Conservation (phyloP, 2,797 vertebrate genomes). For the Picus viridis region DNA sequence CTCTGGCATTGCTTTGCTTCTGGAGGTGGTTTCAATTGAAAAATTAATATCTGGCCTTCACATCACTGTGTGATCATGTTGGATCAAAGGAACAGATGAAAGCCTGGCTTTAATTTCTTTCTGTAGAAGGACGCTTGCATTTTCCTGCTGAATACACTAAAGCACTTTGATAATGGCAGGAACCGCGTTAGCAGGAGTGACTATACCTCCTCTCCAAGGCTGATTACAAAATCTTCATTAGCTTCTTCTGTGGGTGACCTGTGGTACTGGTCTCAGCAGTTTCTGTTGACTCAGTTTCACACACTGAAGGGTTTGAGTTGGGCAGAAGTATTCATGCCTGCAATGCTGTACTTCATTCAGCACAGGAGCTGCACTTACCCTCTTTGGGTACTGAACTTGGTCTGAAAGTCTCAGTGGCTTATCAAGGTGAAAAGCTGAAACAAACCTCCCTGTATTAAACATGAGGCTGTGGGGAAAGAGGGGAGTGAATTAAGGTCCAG, state of each 20-base stretch:
- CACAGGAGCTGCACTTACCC: not conserved
- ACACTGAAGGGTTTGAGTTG: not conserved
- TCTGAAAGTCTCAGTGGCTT: not conserved
- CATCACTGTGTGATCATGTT: not conserved
- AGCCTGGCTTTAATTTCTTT: not conserved
- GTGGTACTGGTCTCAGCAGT: not conserved
- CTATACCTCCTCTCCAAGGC: not conserved
- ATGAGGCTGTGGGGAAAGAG: not conserved
- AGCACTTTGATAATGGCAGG: not conserved
- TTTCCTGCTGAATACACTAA: not conserved
- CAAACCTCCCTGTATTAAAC: not conserved
- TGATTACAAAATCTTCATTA: not conserved
- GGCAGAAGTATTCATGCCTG: not conserved
- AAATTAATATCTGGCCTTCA: not conserved
- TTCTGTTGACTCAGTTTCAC: not conserved
- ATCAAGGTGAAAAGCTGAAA: not conserved
- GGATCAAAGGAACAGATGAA: not conserved
- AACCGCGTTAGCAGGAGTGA: not conserved
- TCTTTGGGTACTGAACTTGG: not conserved
- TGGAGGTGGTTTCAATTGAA: not conserved
- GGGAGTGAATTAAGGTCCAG: not conserved
- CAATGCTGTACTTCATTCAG: not conserved
- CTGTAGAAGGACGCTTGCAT: not conserved
- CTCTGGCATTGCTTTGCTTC: not conserved
- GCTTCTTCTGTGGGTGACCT: not conserved